Evolutionary conservation across 2,113 vertebrate species (phyloP).

Genomic region (Nesospiza acunhae): DNA sequence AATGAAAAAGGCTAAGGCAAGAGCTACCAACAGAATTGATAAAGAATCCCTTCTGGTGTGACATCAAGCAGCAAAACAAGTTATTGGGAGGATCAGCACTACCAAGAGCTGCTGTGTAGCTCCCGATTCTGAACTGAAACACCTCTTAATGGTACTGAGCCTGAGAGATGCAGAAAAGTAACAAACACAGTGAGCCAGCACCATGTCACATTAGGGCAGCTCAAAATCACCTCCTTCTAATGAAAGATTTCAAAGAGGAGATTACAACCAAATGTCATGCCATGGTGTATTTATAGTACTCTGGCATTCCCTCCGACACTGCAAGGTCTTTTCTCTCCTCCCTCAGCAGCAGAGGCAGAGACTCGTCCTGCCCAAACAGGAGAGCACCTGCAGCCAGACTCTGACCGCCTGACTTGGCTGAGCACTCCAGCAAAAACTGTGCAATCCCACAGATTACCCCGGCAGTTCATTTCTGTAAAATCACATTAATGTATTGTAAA

Average conservation of each 20-base stretch:
- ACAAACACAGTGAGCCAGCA: not conserved
- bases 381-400: not conserved
- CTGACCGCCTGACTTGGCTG: not conserved
- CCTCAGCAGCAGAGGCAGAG: not conserved
- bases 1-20: not conserved
- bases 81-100: not conserved
- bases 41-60: not conserved
- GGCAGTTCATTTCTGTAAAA: not conserved
- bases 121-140: not conserved
- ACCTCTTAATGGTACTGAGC: not conserved
- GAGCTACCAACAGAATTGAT: not conserved
- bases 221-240: constrained; percentile 40
- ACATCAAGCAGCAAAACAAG: not conserved
- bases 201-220: not conserved
- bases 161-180: not conserved
- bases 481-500: not conserved
- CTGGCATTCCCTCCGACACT: not conserved
- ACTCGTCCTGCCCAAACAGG: not conserved
- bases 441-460: not conserved
- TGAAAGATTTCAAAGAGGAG: not conserved
- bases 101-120: not conserved
- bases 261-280: not conserved
- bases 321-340: not conserved
- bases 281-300: constrained; percentile 35
- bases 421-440: not conserved